Base-by-base conservation (phyloP, 2,888 invertebrate genomes). In the Parnassius mnemosyne region DNA sequence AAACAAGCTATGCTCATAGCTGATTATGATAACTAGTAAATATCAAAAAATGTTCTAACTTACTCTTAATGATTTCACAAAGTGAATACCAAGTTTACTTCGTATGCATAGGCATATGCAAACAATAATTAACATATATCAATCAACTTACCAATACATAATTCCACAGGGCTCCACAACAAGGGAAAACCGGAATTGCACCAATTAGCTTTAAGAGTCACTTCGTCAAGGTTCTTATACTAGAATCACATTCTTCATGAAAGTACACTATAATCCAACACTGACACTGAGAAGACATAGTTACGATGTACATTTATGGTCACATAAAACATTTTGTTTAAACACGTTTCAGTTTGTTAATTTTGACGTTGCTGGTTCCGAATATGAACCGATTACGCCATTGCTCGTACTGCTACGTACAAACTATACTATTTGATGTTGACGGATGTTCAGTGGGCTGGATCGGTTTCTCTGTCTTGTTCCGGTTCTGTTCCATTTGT, bases 341-440 rank as follows among this genome's bases (percentile, higher is more conserved):
- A 62, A 73, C 70, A 61, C 82, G 80, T 69, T 77, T 82, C 65
- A 72, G 65, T 71, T 66, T 72, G 69, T 71, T 74, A 42, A 66
- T 61, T 62, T 80, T 83, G 71, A 77, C 73, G 76, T 73, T 69
- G 68, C 69, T 72, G 70, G 77, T 74, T 68, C 89, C 89, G 74
- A 80, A 90, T 65, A 89, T 88, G 82, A 88, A 90, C 77, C 85
- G 76, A 49, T 78, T 81, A 25, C 90, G 81, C 90, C 90, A 89
- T 58, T 80, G 80, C 66, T 84, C 84, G 79, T 89, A 89, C 63
- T 85, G 89, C 90, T 91, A 90, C 84, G 90, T 86, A 71, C 88
- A 87, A 1, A 83, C 89, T 54, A 90, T 87, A 61, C 76, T 78
- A 75, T 75, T 83, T 7, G 87, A 81, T 0, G 85, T 77, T 2